Percentiles rank a stretch among this genome's conserved stretches.
These are phyloP conservation scores for Entomobrya proxima DNA, from an alignment of 2,888 invertebrate species.

Conservation along the genomic window DNA sequence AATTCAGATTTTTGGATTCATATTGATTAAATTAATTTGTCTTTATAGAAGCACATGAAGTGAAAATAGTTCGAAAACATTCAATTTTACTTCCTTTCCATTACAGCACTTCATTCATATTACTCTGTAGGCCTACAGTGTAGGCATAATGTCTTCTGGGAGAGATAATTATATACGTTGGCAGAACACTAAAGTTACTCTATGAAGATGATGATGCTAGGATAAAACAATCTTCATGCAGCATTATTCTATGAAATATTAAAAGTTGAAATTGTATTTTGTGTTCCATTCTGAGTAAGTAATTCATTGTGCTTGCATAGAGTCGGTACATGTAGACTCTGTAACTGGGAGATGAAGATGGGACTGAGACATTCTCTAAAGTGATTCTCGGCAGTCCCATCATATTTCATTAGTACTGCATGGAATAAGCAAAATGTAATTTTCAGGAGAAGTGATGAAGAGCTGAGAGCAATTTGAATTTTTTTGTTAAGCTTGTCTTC, in stretches of 20 bases:
- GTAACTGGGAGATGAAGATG: background rate
- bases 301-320: background rate
- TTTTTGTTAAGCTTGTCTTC: background rate
- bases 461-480: background rate
- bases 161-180: constrained; percentile 27
- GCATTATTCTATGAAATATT: background rate
- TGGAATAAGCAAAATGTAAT: background rate
- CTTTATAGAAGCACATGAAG: no score
- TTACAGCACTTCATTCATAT: constrained; percentile 29
- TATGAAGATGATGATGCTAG: no score
- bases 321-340: no score
- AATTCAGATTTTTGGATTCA: no score
- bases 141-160: constrained; percentile 6
- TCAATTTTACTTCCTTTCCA: constrained; percentile 34
- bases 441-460: background rate
- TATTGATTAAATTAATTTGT: no score
- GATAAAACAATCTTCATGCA: background rate
- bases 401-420: constrained; percentile 3
- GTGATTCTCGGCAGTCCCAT: background rate
- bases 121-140: background rate
- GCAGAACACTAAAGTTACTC: no score
- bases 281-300: background rate
- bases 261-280: background rate
- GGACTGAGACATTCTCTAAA: background rate
- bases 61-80: background rate